phyloP scores from a whole-genome alignment of 2,113 vertebrate species.

The Holacanthus passer region DNA sequence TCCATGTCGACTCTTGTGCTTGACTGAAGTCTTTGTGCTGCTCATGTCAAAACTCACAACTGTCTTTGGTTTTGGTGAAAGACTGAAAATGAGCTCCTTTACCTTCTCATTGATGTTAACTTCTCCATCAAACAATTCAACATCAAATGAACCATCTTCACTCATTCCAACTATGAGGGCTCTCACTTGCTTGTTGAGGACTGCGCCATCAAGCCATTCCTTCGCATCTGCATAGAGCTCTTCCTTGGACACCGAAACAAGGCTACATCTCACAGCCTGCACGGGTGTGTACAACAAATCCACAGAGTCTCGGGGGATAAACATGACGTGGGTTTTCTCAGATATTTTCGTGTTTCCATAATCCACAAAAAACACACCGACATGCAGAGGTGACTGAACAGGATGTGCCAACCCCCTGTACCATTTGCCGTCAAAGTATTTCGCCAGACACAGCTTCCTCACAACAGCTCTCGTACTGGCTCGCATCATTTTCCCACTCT shows the following conservation, averaged over 20 bases:
- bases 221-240: constrained; percentile 82
- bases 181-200: constrained; percentile 84
- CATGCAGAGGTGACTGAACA: constrained; percentile 76
- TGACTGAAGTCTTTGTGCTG: neutral
- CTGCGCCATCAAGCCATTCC: constrained; percentile 84
- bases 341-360: constrained; percentile 89
- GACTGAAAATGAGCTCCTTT: constrained; percentile 81
- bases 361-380: constrained; percentile 91
- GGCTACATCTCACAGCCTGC: constrained; percentile 89
- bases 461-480: constrained; percentile 20
- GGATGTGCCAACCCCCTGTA: constrained; percentile 86
- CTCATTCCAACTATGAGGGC: constrained; percentile 83
- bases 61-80: constrained; percentile 46
- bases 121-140: constrained; percentile 89
- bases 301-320: constrained; percentile 84
- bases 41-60: constrained; percentile 7
- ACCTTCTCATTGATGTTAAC: constrained; percentile 88
- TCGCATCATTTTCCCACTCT: constrained; percentile 71
- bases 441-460: constrained; percentile 86
- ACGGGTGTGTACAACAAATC: constrained; percentile 91
- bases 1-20: neutral
- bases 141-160: constrained; percentile 84
- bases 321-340: constrained; percentile 82
- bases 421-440: constrained; percentile 88
- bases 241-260: constrained; percentile 80